A percentile compares a stretch with the other conserved stretches of the same genome.
These are phyloP conservation scores for Corythornis cristatus DNA, from an alignment of 2,113 vertebrate genomes.

Conservation along the genomic window DNA sequence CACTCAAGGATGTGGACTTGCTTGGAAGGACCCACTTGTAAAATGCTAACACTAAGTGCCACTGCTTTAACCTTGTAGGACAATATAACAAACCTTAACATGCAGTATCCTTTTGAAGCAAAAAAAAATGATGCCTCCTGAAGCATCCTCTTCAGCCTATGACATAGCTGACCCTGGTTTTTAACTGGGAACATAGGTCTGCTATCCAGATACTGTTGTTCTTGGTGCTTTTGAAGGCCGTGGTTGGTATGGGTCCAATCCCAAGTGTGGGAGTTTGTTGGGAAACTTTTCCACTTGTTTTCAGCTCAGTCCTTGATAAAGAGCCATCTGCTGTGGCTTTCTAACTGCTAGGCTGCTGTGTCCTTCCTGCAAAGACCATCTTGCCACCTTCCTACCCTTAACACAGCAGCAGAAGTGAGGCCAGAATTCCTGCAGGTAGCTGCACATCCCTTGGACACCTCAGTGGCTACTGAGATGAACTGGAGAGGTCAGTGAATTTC, in stretches of 20 bases:
- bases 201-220: neutral
- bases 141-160: neutral
- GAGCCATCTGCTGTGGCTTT: neutral
- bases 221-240: neutral
- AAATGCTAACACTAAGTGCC: slow-evolving; percentile 35
- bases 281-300: neutral
- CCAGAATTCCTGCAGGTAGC: neutral
- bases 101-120: neutral
- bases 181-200: neutral
- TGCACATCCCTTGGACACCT: accelerated
- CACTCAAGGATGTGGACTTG: neutral
- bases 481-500: neutral
- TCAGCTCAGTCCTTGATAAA: neutral
- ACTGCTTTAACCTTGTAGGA: neutral
- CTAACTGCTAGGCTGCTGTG: neutral
- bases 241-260: neutral
- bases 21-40: neutral
- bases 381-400: neutral
- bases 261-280: neutral
- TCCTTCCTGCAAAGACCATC: neutral
- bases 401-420: neutral
- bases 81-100: neutral
- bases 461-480: neutral
- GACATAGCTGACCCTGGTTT: neutral
- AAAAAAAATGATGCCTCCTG: neutral